Percentiles rank a stretch among this genome's conserved stretches.
phyloP scores from a whole-genome alignment of 2,888 invertebrate species.

The Archaeoteleia sp. region DNA sequence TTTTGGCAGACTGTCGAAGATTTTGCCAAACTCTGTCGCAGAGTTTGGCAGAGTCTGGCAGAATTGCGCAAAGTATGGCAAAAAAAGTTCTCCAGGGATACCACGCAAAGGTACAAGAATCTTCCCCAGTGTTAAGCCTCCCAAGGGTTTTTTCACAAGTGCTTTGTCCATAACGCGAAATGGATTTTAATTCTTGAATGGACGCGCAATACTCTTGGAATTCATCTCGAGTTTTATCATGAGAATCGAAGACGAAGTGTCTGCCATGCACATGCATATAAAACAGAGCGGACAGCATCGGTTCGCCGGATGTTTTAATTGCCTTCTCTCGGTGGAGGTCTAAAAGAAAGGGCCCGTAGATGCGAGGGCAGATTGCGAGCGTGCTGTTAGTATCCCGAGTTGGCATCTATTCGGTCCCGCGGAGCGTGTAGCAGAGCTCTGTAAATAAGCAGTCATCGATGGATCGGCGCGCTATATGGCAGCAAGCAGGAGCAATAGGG shows the following conservation, averaged over 20 bases:
- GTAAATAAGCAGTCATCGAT: constrained; percentile 73
- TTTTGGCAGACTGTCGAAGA: too few relatives aligned
- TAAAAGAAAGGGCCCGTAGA: constrained; percentile 50
- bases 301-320: constrained; percentile 69
- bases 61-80: too few relatives aligned
- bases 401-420: constrained; percentile 58
- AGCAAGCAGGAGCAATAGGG: constrained; percentile 35
- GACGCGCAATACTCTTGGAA: constrained; percentile 26
- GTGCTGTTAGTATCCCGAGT: constrained; percentile 57
- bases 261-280: constrained; percentile 48
- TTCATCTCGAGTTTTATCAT: constrained; percentile 47
- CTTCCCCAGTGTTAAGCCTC: too few relatives aligned
- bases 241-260: constrained; percentile 49
- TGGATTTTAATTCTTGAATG: constrained; percentile 6
- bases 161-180: too few relatives aligned
- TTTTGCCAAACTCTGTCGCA: too few relatives aligned
- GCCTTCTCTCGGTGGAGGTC: constrained; percentile 65
- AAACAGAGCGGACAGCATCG: constrained; percentile 38
- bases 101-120: too few relatives aligned
- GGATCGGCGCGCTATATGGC: constrained; percentile 59
- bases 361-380: constrained; percentile 37
- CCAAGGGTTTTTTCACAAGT: too few relatives aligned
- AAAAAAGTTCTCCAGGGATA: too few relatives aligned
- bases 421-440: constrained; percentile 65
- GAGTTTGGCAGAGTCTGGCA: too few relatives aligned